Conservation (phyloP, 2,797 vertebrate species). For the Mico argentatus region DNA sequence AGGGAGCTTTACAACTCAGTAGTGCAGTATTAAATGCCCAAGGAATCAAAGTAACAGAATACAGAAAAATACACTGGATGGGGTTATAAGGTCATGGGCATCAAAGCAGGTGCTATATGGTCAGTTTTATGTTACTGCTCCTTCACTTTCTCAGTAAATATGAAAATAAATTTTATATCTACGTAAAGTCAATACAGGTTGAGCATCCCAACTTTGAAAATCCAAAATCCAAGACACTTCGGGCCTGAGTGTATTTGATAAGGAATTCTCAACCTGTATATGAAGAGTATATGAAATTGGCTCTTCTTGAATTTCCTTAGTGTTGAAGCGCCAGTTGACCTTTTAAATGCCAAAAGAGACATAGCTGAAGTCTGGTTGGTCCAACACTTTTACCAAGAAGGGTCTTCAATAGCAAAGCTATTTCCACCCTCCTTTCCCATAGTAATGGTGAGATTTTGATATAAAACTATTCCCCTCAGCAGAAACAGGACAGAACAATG, state of each 20-base stretch:
- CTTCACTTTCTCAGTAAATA: not conserved
- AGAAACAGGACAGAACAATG: not conserved
- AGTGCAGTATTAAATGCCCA: not conserved
- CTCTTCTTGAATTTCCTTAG: not conserved
- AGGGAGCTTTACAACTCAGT: not conserved
- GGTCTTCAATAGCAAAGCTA: not conserved
- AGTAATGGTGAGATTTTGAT: not conserved
- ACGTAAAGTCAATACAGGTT: not conserved
- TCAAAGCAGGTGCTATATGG: not conserved
- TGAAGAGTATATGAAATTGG: not conserved
- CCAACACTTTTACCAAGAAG: not conserved
- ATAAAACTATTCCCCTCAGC: not conserved
- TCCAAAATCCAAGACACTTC: not conserved
- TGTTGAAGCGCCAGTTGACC: not conserved
- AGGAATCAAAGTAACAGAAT: not conserved
- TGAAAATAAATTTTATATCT: not conserved
- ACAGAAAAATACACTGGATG: not conserved
- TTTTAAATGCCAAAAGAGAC: not conserved
- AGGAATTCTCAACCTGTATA: not conserved
- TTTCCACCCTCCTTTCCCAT: not conserved
- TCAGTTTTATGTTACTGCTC: not conserved
- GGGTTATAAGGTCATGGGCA: not conserved
- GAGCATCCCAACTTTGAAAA: not conserved
- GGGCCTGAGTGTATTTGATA: not conserved
- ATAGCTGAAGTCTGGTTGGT: not conserved